A percentile compares a stretch with the other conserved stretches of the same genome.
Evolutionary conservation across 1,140 invertebrate genomes (phyloP).

Genomic region (Asbolus verrucosus): DNA sequence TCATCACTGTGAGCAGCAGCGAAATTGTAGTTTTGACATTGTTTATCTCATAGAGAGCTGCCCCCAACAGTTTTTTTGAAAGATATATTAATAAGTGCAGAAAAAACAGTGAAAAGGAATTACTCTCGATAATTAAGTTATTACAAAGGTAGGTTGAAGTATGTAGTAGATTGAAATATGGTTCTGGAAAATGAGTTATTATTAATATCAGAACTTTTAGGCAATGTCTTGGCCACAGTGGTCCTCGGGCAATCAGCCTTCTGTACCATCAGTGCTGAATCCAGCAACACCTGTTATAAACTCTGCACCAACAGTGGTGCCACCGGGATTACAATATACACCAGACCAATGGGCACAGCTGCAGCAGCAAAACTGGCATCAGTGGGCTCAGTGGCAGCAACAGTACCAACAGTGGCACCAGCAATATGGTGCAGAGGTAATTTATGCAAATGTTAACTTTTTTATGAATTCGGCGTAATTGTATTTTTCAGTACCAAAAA

Average conservation of each 20-base stretch:
- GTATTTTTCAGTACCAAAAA: constrained; percentile 63
- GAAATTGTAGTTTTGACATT: too few species aligned
- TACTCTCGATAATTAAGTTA: too few species aligned
- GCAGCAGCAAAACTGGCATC: constrained; percentile 85
- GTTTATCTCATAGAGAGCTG: too few species aligned
- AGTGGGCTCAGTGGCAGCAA: constrained; percentile 87
- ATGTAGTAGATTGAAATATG: background rate
- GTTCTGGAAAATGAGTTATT: background rate
- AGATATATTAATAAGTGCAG: constrained; percentile 6
- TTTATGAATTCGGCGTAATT: background rate
- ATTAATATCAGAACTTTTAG: too few species aligned
- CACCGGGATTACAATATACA: constrained; percentile 73
- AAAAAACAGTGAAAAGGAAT: background rate
- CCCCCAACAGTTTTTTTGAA: background rate
- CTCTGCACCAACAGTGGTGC: constrained; percentile 57
- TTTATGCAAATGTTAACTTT: background rate
- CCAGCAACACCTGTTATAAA: constrained; percentile 46
- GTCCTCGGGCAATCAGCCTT: constrained; percentile 23
- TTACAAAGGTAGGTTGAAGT: constrained; percentile 21
- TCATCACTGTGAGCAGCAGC: background rate
- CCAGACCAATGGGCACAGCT: constrained; percentile 74
- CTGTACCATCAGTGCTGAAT: constrained; percentile 32
- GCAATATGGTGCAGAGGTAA: constrained; percentile 83
- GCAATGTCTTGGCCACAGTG: constrained; percentile 60
- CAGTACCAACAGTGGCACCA: constrained; percentile 87